These are phyloP conservation scores for Enteromius afrohamiltoni DNA, from an alignment of 2,797 vertebrate species.

Conservation along the genomic window DNA sequence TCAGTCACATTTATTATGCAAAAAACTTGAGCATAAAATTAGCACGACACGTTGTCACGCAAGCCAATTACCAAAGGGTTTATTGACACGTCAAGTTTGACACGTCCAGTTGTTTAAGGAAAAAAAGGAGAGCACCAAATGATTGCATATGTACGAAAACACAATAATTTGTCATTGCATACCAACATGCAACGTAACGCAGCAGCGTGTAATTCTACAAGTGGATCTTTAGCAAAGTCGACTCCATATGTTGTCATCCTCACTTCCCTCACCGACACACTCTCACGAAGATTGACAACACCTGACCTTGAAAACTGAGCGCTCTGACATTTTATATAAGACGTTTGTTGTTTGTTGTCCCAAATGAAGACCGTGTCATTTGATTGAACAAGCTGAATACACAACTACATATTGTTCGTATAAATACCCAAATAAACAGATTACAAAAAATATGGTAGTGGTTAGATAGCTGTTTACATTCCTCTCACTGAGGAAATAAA, in stretches of 20 bases:
- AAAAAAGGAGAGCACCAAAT: background rate
- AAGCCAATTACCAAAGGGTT: background rate
- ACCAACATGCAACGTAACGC: constrained; percentile 3
- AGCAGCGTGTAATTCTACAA: background rate
- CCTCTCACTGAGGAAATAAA: constrained; percentile 45
- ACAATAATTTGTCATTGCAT: constrained; percentile 22
- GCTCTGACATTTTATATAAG: constrained; percentile 48
- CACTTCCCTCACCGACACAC: background rate
- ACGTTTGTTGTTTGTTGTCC: constrained; percentile 66
- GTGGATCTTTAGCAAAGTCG: constrained; percentile 10
- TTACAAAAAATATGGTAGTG: constrained; percentile 68
- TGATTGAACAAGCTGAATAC: constrained; percentile 65
- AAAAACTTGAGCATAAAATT: background rate
- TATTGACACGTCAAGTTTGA: background rate
- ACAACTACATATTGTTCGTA: constrained; percentile 70
- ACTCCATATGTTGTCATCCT: constrained; percentile 28
- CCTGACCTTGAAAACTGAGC: constrained; percentile 35
- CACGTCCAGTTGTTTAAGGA: background rate
- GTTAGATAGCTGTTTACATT: constrained; percentile 77
- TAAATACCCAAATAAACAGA: constrained; percentile 82
- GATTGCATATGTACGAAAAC: background rate
- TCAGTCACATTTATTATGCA: background rate
- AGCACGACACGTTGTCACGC: background rate
- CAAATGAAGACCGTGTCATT: constrained; percentile 71
- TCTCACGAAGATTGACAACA: constrained; percentile 25